Conservation (phyloP, 2,888 invertebrate genomes). For the Mesochorus sp. region DNA sequence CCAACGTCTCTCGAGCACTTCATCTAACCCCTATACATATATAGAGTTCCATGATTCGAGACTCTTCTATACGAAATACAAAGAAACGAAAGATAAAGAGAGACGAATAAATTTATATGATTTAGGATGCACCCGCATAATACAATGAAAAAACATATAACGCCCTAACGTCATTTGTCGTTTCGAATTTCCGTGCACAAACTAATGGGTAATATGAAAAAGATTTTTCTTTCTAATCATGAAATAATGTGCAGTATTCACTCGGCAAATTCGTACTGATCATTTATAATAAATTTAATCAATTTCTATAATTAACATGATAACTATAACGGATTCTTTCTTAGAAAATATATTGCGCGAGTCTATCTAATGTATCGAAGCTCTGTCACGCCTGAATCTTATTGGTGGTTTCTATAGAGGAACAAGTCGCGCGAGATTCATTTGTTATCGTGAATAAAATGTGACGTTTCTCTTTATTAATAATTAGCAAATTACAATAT, state of each 20-base stretch:
- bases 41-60: constrained; percentile 38
- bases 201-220: constrained; percentile 13
- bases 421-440: too few species aligned
- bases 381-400: too few species aligned
- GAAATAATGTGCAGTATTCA: neutral
- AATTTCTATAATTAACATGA: too few species aligned
- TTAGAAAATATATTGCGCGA: too few species aligned
- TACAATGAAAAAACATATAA: constrained; percentile 28
- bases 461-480: too few species aligned
- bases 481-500: too few species aligned
- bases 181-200: constrained; percentile 37
- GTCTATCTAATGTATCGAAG: too few species aligned
- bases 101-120: constrained; percentile 38
- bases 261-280: too few species aligned
- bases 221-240: constrained; percentile 17
- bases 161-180: constrained; percentile 37
- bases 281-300: too few species aligned
- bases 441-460: too few species aligned
- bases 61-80: constrained; percentile 14
- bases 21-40: constrained; percentile 29
- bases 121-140: constrained; percentile 47
- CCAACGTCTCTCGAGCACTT: constrained; percentile 24
- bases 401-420: too few species aligned
- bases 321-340: too few species aligned
- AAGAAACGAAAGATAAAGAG: neutral